Base-by-base conservation (phyloP, 2,113 vertebrate species). In the Grallaria varia region DNA sequence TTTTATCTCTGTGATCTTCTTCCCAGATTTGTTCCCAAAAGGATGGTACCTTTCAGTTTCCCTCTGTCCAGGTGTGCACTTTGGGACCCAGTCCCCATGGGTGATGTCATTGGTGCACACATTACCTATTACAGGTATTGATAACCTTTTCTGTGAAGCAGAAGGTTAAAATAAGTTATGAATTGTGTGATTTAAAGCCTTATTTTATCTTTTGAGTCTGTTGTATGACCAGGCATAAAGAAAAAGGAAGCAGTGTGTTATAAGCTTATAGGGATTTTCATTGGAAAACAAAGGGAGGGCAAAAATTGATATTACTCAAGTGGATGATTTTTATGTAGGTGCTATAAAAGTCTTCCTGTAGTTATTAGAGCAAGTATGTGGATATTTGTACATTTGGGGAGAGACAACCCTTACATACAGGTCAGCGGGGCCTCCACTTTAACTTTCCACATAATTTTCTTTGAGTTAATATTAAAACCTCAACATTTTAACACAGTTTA, bases 1-100 rank as follows among this genome's bases (percentile, higher is more conserved):
- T 56, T 77, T 79, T 37, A 21, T 58, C 8, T 89, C 40, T 72
- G 0, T 82, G 31, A 40, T 94, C 13, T 66, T 69, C 83, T 89
- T 96, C 39, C 47, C 92, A 98, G 98, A 37, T 87, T 95, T 90
- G 33, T 94, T 89, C 90, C 97, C 4, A 90, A 87, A 66, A 97
- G 93, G 53, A 97, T 98, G 94, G 95, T 98, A 33, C 96, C 98
- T 50, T 98, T 99, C 79, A 98, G 97, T 77, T 99, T 99, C 95
- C 99, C 99, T 59, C 98, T 98, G 95, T 98, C 99, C 62, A 99
- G 98, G 93, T 92, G 90, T 74, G 98, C 98, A 8, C 98, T 99
- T 64, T 99, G 99, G 99, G 99, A 99, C 80, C 95, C 98, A 25
- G 87, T 95, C 40, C 98, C 99, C 19, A 81, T 94, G 44, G 99